Base-by-base conservation (phyloP, 2,888 invertebrate genomes). In the Leptinotarsa haldemani region DNA sequence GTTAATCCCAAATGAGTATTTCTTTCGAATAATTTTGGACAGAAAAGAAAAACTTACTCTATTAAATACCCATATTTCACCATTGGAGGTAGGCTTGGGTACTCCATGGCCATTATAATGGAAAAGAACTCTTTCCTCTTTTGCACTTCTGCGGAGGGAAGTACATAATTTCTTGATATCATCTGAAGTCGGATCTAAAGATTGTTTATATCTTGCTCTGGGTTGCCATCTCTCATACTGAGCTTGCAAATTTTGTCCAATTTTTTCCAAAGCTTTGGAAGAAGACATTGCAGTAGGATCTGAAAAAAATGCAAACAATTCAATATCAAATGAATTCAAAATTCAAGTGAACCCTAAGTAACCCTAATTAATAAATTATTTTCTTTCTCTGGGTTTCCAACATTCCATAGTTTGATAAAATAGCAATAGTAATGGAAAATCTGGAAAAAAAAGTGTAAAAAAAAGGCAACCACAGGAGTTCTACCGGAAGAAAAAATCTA, bases 101-200 rank as follows among this genome's bases (percentile, higher is more conserved):
- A 99, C 99, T 18, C 99, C 99, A 87, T 99, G 99, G 0, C 99
- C 99, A 88, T 99, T 99, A 88, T 99, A 99, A 88, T 99, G 99
- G 88, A 99, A 99, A 70, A 99, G 89, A 52, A 99, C 98, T 78
- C 99, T 91, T 86, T 99, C 99, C 83, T 99, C 99, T 88, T 99
- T 99, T 4, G 99, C 99, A 88, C 97, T 98, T 80, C 98, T 91
- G 15, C 99, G 90, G 79, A 99, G 89, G 0, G 98, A 97, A 46
- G 95, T 94, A 86, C 99, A 99, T 25, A 99, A 89, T 87, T 99
- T 98, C 87, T 98, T 98, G 0, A 99, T 97, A 88, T 99, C 99
- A 53, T 99, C 99, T 3, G 96, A 94, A 3, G 99, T 99, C 9
- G 99, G 99, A 88, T 99, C 99, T 70, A 98, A 91, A 63, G 96